phyloP scores from a whole-genome alignment of 37 sponge, comb jelly and placozoan species.

The Geodia barretti region DNA sequence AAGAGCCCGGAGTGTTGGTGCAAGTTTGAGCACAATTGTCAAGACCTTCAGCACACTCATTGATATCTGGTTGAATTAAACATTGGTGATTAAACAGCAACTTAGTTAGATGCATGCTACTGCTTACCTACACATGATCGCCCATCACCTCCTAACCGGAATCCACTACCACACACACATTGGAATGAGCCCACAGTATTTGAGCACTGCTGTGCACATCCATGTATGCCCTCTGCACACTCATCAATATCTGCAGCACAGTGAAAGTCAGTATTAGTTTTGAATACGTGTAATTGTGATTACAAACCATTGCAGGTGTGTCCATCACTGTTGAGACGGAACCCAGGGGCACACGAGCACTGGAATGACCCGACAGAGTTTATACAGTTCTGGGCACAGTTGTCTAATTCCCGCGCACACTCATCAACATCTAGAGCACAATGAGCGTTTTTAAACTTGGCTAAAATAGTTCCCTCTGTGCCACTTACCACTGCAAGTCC shows the following conservation, averaged over 20 bases:
- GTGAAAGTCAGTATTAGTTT: not conserved
- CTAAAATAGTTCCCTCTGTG: too few relatives aligned
- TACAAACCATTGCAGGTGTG: not conserved
- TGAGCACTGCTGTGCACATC: not conserved
- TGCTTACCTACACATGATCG: too few relatives aligned
- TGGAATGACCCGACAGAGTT: not conserved
- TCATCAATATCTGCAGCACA: not conserved
- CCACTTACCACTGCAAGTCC: conserved; percentile 20
- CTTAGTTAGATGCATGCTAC: not conserved
- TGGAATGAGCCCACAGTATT: not conserved
- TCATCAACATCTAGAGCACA: not conserved
- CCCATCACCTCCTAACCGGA: too few relatives aligned
- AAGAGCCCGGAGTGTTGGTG: not conserved
- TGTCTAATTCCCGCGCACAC: not conserved
- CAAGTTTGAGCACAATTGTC: not conserved
- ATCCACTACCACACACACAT: not conserved
- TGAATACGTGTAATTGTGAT: not conserved
- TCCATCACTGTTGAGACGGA: not conserved
- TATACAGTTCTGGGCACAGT: not conserved
- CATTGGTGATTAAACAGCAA: not conserved
- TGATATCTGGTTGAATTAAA: not conserved
- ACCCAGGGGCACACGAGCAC: not conserved
- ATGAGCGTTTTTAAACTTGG: too few relatives aligned
- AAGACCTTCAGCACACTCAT: not conserved
- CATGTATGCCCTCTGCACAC: not conserved